Evolutionary conservation across 1,140 invertebrate genomes (phyloP).

Genomic region (Brachionus rotundiformis): DNA sequence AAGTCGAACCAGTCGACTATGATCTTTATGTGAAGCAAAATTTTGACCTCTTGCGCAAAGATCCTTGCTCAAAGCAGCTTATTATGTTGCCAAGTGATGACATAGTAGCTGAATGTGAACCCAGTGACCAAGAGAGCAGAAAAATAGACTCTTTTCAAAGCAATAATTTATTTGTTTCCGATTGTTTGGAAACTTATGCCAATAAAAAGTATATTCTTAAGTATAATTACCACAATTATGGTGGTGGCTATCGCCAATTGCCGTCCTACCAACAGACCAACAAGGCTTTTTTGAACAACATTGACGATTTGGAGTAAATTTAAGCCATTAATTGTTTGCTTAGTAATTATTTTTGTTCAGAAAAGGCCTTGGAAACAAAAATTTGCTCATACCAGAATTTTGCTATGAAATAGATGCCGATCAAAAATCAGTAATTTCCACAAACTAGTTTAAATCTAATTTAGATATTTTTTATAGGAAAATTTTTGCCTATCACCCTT

Average conservation of each 20-base stretch:
- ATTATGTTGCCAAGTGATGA: conserved; percentile 42
- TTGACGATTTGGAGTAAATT: conserved; percentile 18
- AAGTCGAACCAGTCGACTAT: conserved; percentile 45
- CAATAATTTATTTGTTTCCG: conserved; percentile 34
- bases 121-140: neutral
- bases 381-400: conserved; percentile 3
- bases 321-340: neutral
- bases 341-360: neutral
- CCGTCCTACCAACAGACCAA: neutral
- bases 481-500: neutral
- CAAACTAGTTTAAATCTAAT: neutral
- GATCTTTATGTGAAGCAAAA: conserved; percentile 27
- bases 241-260: conserved; percentile 19
- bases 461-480: neutral
- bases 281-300: neutral
- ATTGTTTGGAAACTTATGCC: conserved; percentile 40
- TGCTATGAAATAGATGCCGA: conserved; percentile 17
- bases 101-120: neutral
- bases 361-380: neutral
- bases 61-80: conserved; percentile 25
- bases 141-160: neutral
- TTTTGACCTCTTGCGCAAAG: neutral
- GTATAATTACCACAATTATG: neutral
- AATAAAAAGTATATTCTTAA: conserved; percentile 17
- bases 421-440: neutral